Evolutionary conservation across 2,113 vertebrate genomes (phyloP).

Genomic region (Menidia beryllina): DNA sequence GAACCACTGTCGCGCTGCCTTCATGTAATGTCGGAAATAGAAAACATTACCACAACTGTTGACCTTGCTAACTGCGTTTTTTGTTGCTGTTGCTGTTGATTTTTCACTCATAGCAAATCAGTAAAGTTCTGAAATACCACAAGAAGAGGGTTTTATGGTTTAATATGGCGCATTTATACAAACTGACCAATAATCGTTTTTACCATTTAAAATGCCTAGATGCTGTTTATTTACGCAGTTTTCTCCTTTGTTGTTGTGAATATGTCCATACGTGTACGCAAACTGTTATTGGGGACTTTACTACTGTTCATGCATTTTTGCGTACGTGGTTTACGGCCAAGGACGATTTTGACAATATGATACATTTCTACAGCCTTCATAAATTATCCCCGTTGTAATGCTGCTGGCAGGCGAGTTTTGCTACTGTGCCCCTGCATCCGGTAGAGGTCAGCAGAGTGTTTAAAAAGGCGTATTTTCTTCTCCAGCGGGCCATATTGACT

Average conservation of each 20-base stretch:
- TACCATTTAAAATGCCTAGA: neutral
- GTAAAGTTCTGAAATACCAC: no score
- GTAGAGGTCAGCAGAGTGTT: conserved; percentile 43
- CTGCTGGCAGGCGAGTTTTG: neutral
- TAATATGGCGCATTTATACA: no score
- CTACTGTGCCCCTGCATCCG: neutral
- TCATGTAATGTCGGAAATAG: conserved; percentile 22
- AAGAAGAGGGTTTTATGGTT: no score
- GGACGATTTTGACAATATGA: neutral
- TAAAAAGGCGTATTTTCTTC: neutral
- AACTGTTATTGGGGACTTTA: fast-evolving
- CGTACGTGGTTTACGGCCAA: conserved; percentile 36
- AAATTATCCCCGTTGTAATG: neutral
- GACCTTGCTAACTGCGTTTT: conserved; percentile 35
- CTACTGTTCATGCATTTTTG: neutral
- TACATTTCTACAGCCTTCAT: neutral
- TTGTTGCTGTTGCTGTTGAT: no score
- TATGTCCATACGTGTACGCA: neutral
- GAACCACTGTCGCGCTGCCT: conserved; percentile 38
- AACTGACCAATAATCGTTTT: no score
- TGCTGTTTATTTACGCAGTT: no score
- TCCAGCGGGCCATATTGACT: neutral
- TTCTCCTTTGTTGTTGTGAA: no score
- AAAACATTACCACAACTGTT: neutral
- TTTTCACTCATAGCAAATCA: no score